Evolutionary conservation across 2,797 vertebrate genomes (phyloP), one percentile per base, ranked within the genome.

Genomic region (Poeciliopsis infans): DNA sequence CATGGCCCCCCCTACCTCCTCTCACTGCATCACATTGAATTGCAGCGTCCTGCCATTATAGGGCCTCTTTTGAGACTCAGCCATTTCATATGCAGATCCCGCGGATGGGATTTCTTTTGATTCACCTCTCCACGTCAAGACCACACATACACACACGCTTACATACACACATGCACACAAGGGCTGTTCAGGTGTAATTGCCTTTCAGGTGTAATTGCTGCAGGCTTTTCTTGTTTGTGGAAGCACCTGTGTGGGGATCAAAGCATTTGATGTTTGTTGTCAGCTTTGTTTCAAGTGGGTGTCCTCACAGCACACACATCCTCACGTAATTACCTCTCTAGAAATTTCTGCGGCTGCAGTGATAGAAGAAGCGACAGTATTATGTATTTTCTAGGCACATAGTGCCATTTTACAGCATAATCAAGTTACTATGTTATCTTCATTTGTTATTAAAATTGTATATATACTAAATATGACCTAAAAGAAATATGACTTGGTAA

Each of bases 181-280:
- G 92, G 89, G 90, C 82, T 94, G 89, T 93, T 95, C 92, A 91
- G 93, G 84, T 88, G 87, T 95, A 95, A 96, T 95, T 95, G 95
- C 94, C 93, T 92, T 93, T 93, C 87, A 91, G 92, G 86, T 72
- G 87, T 94, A 95, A 96, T 95, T 95, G 94, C 90, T 77, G 68
- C 2, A 1, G 46, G 73, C 86, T 88, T 93, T 92, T 94, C 90
- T 93, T 91, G 91, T 92, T 91, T 91, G 87, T 88, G 91, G 91
- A 95, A 95, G 95, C 95, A 96, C 95, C 95, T 96, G 95, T 89
- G 92, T 46, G 7, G 5, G 86, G 94, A 96, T 96, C 95, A 96
- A 96, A 96, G 95, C 93, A 84, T 88, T 81, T 76, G 86, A 85
- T 89, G 89, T 88, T 85, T 87, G 88, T 93, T 45, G 92, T 91